These are phyloP conservation scores for Haemorhous mexicanus DNA, from an alignment of 2,113 vertebrate genomes.

Conservation along the genomic window DNA sequence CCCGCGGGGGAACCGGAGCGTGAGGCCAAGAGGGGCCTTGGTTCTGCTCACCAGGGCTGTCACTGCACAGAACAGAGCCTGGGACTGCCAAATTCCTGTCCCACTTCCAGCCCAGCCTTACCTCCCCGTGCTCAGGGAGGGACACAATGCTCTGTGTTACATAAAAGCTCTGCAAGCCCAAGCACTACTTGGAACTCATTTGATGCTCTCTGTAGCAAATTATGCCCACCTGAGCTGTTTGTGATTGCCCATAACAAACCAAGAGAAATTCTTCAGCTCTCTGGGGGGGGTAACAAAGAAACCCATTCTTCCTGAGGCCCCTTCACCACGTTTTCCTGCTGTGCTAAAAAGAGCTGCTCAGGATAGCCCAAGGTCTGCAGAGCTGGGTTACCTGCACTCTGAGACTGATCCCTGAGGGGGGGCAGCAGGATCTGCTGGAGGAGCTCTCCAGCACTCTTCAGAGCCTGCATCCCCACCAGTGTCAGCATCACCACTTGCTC, in stretches of 20 bases:
- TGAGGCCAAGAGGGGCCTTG: neutral
- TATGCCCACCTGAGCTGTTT: neutral
- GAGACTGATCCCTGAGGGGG: neutral
- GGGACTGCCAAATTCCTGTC: neutral
- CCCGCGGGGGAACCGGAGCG: fast-evolving
- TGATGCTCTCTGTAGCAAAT: neutral
- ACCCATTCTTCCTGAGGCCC: neutral
- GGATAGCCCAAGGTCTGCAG: neutral
- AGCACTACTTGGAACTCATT: neutral
- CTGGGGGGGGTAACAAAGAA: neutral
- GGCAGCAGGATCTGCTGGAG: constrained; percentile 52
- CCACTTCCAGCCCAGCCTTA: neutral
- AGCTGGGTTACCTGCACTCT: constrained; percentile 4
- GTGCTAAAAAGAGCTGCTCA: neutral
- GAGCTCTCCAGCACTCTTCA: constrained; percentile 59
- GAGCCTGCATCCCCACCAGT: constrained; percentile 46
- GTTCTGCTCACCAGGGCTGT: neutral
- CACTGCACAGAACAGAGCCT: neutral
- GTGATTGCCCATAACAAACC: neutral
- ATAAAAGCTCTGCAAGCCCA: neutral
- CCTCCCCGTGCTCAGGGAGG: neutral
- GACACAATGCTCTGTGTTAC: neutral
- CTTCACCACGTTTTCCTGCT: neutral
- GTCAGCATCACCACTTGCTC: constrained; percentile 73
- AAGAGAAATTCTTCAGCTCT: neutral